These are phyloP conservation scores for Epizoanthus scotinus DNA, from an alignment of 92 coral and sea anemone species.

Conservation along the genomic window DNA sequence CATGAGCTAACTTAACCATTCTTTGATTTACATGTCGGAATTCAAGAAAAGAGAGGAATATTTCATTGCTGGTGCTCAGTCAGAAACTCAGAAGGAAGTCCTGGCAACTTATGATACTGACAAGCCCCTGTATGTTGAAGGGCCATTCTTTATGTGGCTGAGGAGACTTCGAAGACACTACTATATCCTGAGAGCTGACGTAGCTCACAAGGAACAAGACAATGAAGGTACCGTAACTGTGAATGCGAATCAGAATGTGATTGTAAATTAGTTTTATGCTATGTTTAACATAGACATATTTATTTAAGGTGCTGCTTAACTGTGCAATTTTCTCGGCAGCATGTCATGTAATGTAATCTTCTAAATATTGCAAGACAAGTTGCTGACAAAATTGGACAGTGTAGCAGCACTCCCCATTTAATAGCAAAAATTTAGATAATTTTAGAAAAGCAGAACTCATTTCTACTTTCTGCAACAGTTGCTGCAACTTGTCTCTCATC, in stretches of 20 bases:
- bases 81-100: slow-evolving; percentile 57
- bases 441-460: too few relatives aligned
- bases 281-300: neutral
- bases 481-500: too few relatives aligned
- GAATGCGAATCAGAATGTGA: neutral
- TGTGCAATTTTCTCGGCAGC: too few relatives aligned
- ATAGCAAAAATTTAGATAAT: too few relatives aligned
- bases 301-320: too few relatives aligned
- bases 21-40: slow-evolving; percentile 36
- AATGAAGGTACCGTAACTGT: slow-evolving; percentile 50
- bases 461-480: too few relatives aligned
- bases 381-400: too few relatives aligned
- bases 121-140: slow-evolving; percentile 90
- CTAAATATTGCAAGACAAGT: too few relatives aligned
- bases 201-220: slow-evolving; percentile 25
- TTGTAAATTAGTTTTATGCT: neutral
- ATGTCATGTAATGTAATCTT: too few relatives aligned
- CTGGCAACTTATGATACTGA: slow-evolving; percentile 62
- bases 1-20: too few relatives aligned
- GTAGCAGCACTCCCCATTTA: too few relatives aligned
- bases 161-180: slow-evolving; percentile 72
- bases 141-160: slow-evolving; percentile 88
- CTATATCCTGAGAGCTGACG: slow-evolving; percentile 83
- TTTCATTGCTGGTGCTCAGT: slow-evolving; percentile 76
- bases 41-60: slow-evolving; percentile 48